Percentiles rank a stretch among this genome's conserved stretches.
phyloP scores from a whole-genome alignment of 2,113 vertebrate species.

The Cavia aperea region DNA sequence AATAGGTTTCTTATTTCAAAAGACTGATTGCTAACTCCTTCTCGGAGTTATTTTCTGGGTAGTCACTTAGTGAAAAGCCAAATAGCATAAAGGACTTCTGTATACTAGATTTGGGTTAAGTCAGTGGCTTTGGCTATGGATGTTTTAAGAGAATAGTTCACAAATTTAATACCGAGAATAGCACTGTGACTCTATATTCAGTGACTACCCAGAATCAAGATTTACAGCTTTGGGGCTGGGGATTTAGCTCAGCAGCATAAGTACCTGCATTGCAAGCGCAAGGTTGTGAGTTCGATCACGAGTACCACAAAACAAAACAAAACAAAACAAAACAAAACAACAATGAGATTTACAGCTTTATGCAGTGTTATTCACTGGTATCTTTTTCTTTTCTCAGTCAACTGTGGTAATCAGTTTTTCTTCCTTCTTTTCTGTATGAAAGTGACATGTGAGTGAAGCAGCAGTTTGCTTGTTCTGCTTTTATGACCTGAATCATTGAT shows the following conservation, averaged over 20 bases:
- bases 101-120: background rate
- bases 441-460: background rate
- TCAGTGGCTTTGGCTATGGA: background rate
- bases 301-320: too few species aligned
- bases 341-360: background rate
- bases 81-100: background rate
- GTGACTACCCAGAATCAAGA: too few species aligned
- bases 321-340: too few species aligned
- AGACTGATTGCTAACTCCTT: background rate
- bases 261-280: too few species aligned
- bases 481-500: background rate
- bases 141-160: background rate
- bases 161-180: background rate
- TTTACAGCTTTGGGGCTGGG: background rate
- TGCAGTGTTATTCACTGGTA: too few species aligned
- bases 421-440: background rate
- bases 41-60: background rate
- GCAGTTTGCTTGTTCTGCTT: background rate
- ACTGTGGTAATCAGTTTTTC: accelerated
- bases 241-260: too few species aligned
- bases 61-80: too few species aligned
- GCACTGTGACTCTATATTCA: background rate
- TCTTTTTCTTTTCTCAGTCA: background rate
- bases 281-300: too few species aligned
- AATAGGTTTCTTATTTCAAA: background rate